These are phyloP conservation scores for Cossypha heuglini DNA, from an alignment of 2,797 vertebrate species.

Conservation along the genomic window DNA sequence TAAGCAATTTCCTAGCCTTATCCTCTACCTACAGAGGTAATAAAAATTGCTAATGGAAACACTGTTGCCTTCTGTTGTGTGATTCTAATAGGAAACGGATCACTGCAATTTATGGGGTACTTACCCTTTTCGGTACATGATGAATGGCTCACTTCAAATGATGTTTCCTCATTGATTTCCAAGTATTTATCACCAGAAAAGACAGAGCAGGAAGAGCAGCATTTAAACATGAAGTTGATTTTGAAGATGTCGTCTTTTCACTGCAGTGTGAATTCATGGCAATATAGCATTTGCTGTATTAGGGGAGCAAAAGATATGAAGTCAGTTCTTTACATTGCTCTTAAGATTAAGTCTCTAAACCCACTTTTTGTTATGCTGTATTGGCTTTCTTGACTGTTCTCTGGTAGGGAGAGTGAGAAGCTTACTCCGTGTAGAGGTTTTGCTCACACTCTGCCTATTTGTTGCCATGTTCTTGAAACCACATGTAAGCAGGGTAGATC, in stretches of 20 bases:
- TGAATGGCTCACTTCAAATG: slow-evolving; percentile 77
- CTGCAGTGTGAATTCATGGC: slow-evolving; percentile 55
- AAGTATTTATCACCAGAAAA: slow-evolving; percentile 68
- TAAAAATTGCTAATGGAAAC: slow-evolving; percentile 78
- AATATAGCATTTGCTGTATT: slow-evolving; percentile 7
- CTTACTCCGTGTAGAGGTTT: neutral
- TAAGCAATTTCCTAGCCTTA: slow-evolving; percentile 75
- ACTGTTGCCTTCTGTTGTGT: slow-evolving; percentile 75
- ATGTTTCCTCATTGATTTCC: slow-evolving; percentile 74
- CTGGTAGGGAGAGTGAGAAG: neutral
- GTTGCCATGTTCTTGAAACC: neutral
- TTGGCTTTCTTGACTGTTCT: neutral
- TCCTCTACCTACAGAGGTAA: slow-evolving; percentile 59
- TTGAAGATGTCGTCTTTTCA: slow-evolving; percentile 73
- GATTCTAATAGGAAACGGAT: slow-evolving; percentile 78
- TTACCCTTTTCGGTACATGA: slow-evolving; percentile 73
- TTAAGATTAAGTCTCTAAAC: slow-evolving; percentile 23
- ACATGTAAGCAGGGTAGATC: neutral
- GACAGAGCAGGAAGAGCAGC: slow-evolving; percentile 52
- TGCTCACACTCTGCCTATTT: neutral
- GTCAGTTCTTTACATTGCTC: neutral
- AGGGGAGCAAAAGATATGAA: slow-evolving; percentile 4
- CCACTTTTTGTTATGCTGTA: neutral
- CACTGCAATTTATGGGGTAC: slow-evolving; percentile 75
- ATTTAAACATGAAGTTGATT: slow-evolving; percentile 79